Conservation (phyloP, 2,888 invertebrate genomes). For the Eristalinus aeneus region DNA sequence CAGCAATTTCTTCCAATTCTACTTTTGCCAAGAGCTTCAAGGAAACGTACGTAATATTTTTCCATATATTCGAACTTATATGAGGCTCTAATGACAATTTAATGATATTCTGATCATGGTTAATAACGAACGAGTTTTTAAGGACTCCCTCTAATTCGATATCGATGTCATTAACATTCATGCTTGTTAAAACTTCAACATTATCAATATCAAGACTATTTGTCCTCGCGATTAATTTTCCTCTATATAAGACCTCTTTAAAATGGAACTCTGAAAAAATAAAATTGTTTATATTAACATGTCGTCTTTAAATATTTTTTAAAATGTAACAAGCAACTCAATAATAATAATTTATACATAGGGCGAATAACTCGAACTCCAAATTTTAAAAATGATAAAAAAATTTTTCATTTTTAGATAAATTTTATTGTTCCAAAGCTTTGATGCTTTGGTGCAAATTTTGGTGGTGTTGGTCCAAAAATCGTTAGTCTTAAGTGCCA, state of each 20-base stretch:
- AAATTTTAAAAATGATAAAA: no score
- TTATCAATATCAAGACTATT: background rate
- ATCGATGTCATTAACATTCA: background rate
- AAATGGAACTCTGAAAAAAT: background rate
- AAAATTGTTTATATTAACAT: no score
- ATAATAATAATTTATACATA: no score
- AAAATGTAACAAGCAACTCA: no score
- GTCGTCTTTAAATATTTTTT: no score
- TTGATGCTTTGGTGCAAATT: no score
- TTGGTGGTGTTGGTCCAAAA: no score
- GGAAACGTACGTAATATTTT: background rate
- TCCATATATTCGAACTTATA: background rate
- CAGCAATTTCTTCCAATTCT: slow-evolving; percentile 10
- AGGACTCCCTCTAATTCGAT: background rate
- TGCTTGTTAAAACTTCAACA: background rate
- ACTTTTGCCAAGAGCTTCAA: background rate
- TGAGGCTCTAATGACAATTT: background rate
- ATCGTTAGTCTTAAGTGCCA: no score
- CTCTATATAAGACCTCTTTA: background rate
- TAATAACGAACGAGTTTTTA: background rate
- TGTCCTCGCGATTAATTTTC: background rate
- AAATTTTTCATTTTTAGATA: no score
- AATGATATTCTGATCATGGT: background rate
- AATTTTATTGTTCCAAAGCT: no score
- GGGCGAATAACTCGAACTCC: no score